Evolutionary conservation across 2,113 vertebrate genomes (phyloP).

Genomic region (Corythaixoides concolor): DNA sequence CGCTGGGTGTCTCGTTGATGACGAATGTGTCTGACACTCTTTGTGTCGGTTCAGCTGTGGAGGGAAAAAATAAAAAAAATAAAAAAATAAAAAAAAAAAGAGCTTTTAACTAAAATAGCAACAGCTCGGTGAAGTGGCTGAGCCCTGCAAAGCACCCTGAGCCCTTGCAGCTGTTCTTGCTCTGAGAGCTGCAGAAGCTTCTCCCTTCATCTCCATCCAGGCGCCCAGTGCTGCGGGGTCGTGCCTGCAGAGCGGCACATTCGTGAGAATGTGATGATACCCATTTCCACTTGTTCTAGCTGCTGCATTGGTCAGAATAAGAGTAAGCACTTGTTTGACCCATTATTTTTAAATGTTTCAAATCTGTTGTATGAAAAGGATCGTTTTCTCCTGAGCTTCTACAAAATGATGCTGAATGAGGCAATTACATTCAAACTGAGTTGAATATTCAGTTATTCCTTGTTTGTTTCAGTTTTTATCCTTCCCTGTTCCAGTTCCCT

Average conservation of each 20-base stretch:
- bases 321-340: background rate
- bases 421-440: background rate
- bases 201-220: background rate
- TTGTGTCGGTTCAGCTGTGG: slow-evolving; percentile 31
- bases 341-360: background rate
- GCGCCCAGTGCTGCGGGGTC: fast-evolving
- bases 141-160: slow-evolving; percentile 23
- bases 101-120: slow-evolving; percentile 31
- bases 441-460: slow-evolving; percentile 1
- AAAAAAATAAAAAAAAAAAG: background rate
- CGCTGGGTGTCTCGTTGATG: background rate
- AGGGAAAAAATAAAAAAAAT: background rate
- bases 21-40: background rate
- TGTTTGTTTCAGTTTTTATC: slow-evolving; percentile 4
- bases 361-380: background rate
- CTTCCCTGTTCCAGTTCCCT: background rate
- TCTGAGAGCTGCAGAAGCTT: background rate
- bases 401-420: slow-evolving; percentile 5
- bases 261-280: background rate
- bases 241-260: background rate
- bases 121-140: background rate
- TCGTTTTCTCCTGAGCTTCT: background rate
- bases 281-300: background rate
- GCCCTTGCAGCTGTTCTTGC: slow-evolving; percentile 16
- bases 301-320: background rate